Evolutionary conservation across 2,888 invertebrate genomes (phyloP).

Genomic region (Melanophora roralis): DNA sequence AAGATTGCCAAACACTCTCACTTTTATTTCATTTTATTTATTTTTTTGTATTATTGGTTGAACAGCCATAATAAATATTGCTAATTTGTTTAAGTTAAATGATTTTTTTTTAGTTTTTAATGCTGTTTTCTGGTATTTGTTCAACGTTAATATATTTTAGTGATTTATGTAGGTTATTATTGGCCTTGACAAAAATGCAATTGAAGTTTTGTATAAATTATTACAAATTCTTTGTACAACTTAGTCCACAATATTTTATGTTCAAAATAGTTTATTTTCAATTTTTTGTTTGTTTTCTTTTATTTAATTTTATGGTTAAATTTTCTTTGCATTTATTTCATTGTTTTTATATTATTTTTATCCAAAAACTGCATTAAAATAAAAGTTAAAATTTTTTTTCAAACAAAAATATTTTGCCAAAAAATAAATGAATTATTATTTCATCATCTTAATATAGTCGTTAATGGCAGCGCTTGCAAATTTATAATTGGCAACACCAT

Average conservation of each 20-base stretch:
- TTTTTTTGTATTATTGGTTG: slow-evolving; percentile 9
- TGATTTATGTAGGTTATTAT: too few relatives aligned
- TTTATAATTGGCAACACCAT: background rate
- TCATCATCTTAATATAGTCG: too few relatives aligned
- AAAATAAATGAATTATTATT: too few relatives aligned
- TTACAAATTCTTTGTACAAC: background rate
- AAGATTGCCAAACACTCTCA: slow-evolving; percentile 62
- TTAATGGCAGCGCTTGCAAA: too few relatives aligned
- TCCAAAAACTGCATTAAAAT: too few relatives aligned
- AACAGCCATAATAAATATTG: slow-evolving; percentile 23
- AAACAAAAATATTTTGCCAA: too few relatives aligned
- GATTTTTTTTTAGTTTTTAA: background rate
- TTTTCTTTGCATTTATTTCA: background rate
- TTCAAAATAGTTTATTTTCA: background rate
- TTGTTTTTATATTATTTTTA: background rate
- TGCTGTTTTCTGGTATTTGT: background rate
- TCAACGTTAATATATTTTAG: slow-evolving; percentile 8
- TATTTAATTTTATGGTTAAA: background rate
- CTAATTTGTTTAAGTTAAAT: slow-evolving; percentile 5
- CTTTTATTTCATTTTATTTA: slow-evolving; percentile 45
- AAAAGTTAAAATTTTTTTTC: background rate
- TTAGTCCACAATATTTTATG: too few relatives aligned
- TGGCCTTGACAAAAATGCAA: slow-evolving; percentile 27
- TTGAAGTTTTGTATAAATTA: slow-evolving; percentile 7
- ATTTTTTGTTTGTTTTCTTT: background rate